Conservation (phyloP, 2,797 vertebrate species). For the Schizopygopsis pylzovi region DNA sequence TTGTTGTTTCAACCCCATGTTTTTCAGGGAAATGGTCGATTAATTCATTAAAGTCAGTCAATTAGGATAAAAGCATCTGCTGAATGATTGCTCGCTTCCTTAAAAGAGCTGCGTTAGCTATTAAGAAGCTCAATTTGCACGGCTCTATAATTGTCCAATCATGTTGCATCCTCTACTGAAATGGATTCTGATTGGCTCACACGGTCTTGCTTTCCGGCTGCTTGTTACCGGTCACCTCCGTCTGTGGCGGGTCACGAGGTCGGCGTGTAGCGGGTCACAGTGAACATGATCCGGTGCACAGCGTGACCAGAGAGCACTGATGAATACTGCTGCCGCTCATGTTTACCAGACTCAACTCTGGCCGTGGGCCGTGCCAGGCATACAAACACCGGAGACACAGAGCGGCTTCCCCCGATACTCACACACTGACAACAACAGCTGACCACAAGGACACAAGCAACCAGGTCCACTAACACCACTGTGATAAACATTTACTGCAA, state of each 20-base stretch:
- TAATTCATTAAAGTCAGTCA: constrained; percentile 5
- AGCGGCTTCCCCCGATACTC: background rate
- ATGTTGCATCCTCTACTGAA: background rate
- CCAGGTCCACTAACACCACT: background rate
- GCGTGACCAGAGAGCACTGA: constrained; percentile 1
- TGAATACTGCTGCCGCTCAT: constrained; percentile 2
- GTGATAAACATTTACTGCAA: background rate
- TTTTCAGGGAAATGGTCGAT: background rate
- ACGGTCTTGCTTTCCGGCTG: background rate
- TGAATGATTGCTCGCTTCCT: background rate
- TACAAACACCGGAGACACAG: background rate
- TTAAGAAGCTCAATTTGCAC: constrained; percentile 1
- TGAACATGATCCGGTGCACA: background rate
- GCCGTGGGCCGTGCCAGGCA: background rate
- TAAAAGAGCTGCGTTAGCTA: background rate
- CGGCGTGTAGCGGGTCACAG: constrained; percentile 64
- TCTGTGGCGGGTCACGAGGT: constrained; percentile 60
- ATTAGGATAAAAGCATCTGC: constrained; percentile 11
- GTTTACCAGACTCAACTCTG: constrained; percentile 16
- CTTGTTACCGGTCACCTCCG: constrained; percentile 56
- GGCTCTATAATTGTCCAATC: background rate
- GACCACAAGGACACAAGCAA: background rate
- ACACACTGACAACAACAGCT: background rate
- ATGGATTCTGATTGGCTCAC: background rate
- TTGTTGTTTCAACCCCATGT: background rate